Evolutionary conservation across 2,888 invertebrate genomes (phyloP), one percentile per base, ranked within the genome.

Genomic region (Gisinianus flammeolus): DNA sequence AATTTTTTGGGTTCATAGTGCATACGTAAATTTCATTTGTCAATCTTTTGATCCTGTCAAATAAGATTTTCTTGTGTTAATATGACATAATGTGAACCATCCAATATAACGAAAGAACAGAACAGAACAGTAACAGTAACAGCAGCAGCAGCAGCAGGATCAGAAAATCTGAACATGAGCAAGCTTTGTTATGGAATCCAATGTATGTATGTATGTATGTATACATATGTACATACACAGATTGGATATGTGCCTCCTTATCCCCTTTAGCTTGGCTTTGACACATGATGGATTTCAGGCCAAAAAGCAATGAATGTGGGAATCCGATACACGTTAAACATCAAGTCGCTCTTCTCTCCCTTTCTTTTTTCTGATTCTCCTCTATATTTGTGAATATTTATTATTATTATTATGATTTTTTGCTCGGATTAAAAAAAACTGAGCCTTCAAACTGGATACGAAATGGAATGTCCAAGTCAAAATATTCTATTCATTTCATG

Each of bases 41-140:
- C 79, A 79, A 79, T 76, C 71, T 76, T 79, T 79, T 76, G 4
- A 72, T 68, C 76, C 76, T 79, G 79, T 79, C 79, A 79, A n/a
- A n/a, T 54, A 78, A 64, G 71, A 79, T 70, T 79, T 79, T 70
- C 76, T 79, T 56, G 33, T 69, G 54, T 31, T 78, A 74, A 73
- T 78, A 73, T 78, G 78, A 73, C 73, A 74, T 78, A 78, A 74
- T 78, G 69, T 58, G 44, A 33, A 58, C 56, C 31, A 44, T 77
- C 31, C 58, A 72, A 66, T 6, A 52, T 72, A 72, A 68, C 73
- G 52, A n/a, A n/a, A 67, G 30, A 10, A 54, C 33, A 58, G 31
- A 64, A 54, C 30, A 58, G 30, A 30, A 71, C 24, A 28, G 26
- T 30, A 35, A 64, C 35, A 62, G 67, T 66, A n/a, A n/a, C n/a